Evolutionary conservation across 2,113 vertebrate genomes (phyloP), one percentile per base, ranked within the genome.

Genomic region (Microcebus ravelobensis): DNA sequence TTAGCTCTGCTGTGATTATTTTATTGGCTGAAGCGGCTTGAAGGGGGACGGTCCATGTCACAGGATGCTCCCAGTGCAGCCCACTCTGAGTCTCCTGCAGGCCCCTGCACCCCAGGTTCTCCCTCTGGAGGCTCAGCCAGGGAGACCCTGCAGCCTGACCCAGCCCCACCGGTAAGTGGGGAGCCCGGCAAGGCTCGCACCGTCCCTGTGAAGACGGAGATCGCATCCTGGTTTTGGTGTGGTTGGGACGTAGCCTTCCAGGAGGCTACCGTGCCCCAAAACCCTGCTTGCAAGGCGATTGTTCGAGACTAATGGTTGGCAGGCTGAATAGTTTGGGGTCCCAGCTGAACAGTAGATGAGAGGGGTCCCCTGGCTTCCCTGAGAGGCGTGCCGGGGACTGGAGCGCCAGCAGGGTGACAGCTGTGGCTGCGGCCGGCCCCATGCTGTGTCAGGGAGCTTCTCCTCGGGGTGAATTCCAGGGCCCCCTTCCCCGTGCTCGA

Each of bases 321-420:
- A 70, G 14, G 67, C 8, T 74, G 89, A 39, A 27, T 2, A 14
- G 45, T 2, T 42, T 23, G 15, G 57, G 52, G 45, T 70, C 84
- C 45, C 8, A 2, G 20, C 48, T 94, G 6, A 70, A 89, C 59
- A 55, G 21, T 0, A 71, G 59, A 13, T 15, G 59, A 97, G 52
- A 95, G n/a, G 73, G 67, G 70, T 10, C 10, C 57, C n/a, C 76
- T 36, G 70, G 83, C 6, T 87, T 65, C 96, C 94, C 67, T 59
- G 36, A n/a, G 48, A 57, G 55, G 42, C 1, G 0, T 17, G 57
- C 29, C 36, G 42, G 17, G 80, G 73, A 29, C 25, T 1, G 10
- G 20, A n/a, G 42, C 12, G 36, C 1, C 0, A 59, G 17, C 52
- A 7, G 2, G 12, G 55, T 4, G 81, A 18, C 34, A 34, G 50